Evolutionary conservation across 2,888 invertebrate species (phyloP).

Genomic region (Polylopha cassiicola): DNA sequence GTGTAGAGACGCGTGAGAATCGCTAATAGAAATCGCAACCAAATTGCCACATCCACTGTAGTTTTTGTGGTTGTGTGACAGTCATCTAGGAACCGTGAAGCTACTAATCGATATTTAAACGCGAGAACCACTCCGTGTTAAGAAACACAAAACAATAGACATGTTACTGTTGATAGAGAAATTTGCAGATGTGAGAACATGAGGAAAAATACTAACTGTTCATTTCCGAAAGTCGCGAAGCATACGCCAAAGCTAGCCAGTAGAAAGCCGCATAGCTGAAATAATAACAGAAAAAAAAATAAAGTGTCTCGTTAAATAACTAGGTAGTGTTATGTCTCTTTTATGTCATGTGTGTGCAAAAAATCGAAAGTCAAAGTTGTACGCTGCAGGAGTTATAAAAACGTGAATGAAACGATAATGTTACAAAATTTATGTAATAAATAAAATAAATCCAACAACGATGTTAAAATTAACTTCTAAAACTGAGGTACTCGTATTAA

Average conservation of each 20-base stretch:
- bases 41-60: conserved; percentile 51
- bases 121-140: conserved; percentile 26
- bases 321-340: background rate
- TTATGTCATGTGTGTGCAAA: conserved; percentile 20
- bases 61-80: conserved; percentile 61
- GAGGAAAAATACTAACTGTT: conserved; percentile 72
- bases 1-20: conserved; percentile 65
- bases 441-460: no score
- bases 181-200: conserved; percentile 31
- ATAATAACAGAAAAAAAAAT: conserved; percentile 42
- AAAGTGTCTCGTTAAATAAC: conserved; percentile 1
- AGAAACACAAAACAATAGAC: conserved; percentile 24
- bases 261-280: conserved; percentile 68
- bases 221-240: conserved; percentile 71
- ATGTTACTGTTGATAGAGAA: conserved; percentile 27
- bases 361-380: conserved; percentile 38
- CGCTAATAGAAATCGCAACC: conserved; percentile 59
- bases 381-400: conserved; percentile 17
- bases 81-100: conserved; percentile 29
- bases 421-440: no score
- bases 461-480: no score
- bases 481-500: no score
- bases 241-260: conserved; percentile 67
- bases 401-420: no score
- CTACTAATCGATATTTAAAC: conserved; percentile 35